phyloP scores from a whole-genome alignment of 2,113 vertebrate genomes.

The Mus spicilegus region DNA sequence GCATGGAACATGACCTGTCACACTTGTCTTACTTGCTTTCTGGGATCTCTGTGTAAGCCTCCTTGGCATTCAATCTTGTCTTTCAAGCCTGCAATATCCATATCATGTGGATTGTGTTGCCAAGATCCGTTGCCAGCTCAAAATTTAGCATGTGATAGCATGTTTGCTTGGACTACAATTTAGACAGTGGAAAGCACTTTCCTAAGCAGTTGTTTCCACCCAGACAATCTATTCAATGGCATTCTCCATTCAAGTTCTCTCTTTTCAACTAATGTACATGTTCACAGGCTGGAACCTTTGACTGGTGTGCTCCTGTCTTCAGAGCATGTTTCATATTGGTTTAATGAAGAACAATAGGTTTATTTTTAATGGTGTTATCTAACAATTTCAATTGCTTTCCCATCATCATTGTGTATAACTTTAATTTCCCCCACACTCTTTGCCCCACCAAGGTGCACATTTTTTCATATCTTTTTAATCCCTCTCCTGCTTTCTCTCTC shows the following conservation, averaged over 20 bases:
- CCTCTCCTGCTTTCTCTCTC: too few relatives aligned
- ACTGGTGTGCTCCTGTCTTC: neutral
- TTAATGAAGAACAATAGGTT: neutral
- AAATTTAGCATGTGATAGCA: neutral
- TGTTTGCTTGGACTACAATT: neutral
- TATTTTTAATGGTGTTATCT: neutral
- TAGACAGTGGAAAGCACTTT: neutral
- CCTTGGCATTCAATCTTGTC: neutral
- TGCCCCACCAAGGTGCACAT: neutral
- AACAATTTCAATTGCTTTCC: neutral
- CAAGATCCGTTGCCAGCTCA: neutral
- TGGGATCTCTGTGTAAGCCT: neutral
- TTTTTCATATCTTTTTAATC: neutral
- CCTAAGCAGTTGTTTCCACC: neutral
- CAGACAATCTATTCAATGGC: neutral
- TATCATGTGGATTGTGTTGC: neutral
- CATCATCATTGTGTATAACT: neutral
- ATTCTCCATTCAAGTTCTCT: neutral
- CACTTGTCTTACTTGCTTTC: neutral
- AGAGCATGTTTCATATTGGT: neutral
- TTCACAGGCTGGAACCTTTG: neutral
- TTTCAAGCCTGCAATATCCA: neutral
- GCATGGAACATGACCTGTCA: neutral
- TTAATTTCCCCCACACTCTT: neutral
- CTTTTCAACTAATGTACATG: neutral